Evolutionary conservation across 2,888 invertebrate genomes (phyloP).

Genomic region (Tachystola acroxantha): DNA sequence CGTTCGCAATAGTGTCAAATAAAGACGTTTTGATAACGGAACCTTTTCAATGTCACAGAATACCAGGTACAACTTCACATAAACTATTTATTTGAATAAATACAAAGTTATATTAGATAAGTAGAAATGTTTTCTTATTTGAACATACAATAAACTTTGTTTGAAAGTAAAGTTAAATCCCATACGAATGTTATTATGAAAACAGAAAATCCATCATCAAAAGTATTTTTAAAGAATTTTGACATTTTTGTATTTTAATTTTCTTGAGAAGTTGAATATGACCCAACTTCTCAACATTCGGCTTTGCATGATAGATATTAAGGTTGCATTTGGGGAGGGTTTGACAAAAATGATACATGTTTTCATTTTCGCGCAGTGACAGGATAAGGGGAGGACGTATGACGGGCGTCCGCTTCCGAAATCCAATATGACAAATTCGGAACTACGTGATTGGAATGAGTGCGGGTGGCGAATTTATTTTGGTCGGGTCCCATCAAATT

Average conservation of each 20-base stretch:
- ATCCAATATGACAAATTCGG: constrained; percentile 79
- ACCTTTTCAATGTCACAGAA: not conserved
- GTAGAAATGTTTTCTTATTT: not conserved
- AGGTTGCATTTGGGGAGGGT: constrained; percentile 28
- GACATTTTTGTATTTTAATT: constrained; percentile 25
- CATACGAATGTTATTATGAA: constrained; percentile 6
- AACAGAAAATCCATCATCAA: constrained; percentile 5
- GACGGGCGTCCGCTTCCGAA: constrained; percentile 63
- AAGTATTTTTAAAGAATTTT: constrained; percentile 8
- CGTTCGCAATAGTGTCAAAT: too few species aligned
- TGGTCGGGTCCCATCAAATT: constrained; percentile 36
- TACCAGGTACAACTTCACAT: too few species aligned
- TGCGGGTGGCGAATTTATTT: constrained; percentile 59
- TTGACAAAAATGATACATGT: constrained; percentile 56
- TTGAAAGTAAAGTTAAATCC: too few species aligned
- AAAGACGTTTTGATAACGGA: not conserved
- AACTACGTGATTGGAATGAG: constrained; percentile 75
- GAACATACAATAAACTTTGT: too few species aligned
- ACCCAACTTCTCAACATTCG: constrained; percentile 16
- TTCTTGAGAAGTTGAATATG: constrained; percentile 15
- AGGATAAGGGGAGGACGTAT: constrained; percentile 57
- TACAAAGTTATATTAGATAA: not conserved
- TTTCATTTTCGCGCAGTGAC: constrained; percentile 71
- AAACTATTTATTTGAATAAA: too few species aligned
- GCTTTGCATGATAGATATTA: constrained; percentile 23